phyloP scores from a whole-genome alignment of 2,113 vertebrate genomes.

The Himantopus leucocephalus region DNA sequence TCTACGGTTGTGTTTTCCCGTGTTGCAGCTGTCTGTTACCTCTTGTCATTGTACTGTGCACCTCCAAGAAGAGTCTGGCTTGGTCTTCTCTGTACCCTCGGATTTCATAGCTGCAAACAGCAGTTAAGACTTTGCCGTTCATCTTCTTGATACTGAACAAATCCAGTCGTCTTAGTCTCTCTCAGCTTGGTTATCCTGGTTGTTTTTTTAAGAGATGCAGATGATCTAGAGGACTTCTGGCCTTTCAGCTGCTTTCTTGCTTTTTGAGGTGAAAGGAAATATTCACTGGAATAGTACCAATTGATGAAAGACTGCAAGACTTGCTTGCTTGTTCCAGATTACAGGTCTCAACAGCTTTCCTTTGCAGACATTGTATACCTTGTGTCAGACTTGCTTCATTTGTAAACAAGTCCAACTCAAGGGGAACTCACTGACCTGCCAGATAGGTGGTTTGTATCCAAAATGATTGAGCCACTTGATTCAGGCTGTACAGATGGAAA shows the following conservation, averaged over 20 bases:
- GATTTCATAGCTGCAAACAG: neutral
- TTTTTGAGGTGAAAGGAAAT: neutral
- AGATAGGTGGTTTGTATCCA: neutral
- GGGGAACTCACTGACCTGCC: neutral
- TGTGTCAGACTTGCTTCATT: neutral
- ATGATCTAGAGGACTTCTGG: neutral
- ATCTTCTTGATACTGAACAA: neutral
- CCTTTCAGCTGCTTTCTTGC: neutral
- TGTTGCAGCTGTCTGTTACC: neutral
- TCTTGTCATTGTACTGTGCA: neutral
- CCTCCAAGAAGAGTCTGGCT: neutral
- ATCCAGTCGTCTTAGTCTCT: neutral
- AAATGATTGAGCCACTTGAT: neutral
- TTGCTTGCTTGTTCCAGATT: neutral
- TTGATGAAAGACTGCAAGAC: neutral
- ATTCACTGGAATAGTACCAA: neutral
- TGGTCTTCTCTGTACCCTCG: neutral
- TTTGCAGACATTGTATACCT: neutral
- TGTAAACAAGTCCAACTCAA: neutral
- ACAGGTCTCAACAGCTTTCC: neutral
- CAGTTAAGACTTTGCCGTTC: neutral
- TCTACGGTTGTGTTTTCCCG: neutral
- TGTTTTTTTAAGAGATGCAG: neutral
- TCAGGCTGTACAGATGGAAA: neutral
- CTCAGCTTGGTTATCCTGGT: neutral